A percentile compares a stretch with the other conserved stretches of the same genome.
These are phyloP conservation scores for Atrina japonica DNA, from an alignment of 2,888 invertebrate genomes.

Conservation along the genomic window DNA sequence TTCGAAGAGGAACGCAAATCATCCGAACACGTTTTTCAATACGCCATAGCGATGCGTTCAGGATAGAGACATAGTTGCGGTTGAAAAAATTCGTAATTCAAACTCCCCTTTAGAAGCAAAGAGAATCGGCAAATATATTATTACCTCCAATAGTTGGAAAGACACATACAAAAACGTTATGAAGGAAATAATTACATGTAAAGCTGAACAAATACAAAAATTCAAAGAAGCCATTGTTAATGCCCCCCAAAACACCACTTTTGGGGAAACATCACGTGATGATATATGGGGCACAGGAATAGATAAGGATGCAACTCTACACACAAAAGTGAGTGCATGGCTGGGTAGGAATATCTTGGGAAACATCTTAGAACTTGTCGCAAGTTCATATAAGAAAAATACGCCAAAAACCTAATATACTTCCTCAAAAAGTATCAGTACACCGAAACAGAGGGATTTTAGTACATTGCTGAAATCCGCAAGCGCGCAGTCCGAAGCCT, in stretches of 20 bases:
- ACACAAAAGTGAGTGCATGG: not conserved
- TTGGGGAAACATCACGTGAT: not conserved
- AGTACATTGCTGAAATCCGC: too few species aligned
- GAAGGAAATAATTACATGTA: not conserved
- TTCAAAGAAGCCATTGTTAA: not conserved
- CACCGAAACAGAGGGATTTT: too few species aligned
- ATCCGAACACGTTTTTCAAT: not conserved
- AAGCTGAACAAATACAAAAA: not conserved
- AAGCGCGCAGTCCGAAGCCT: too few species aligned
- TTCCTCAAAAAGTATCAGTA: too few species aligned
- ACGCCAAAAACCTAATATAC: not conserved
- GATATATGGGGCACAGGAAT: not conserved
- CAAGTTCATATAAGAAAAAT: constrained; percentile 9
- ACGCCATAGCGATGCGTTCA: constrained; percentile 1
- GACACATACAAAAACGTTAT: not conserved
- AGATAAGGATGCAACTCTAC: not conserved
- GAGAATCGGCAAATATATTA: not conserved
- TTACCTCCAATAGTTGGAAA: not conserved
- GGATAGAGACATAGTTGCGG: not conserved
- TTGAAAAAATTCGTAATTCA: constrained; percentile 1
- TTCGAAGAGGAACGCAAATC: not conserved
- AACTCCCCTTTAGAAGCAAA: not conserved
- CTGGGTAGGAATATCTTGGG: not conserved
- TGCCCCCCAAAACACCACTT: not conserved
- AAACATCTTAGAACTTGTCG: not conserved